These are phyloP conservation scores for Sarotherodon lohbergeri DNA, from an alignment of 2,113 vertebrate genomes.

Conservation along the genomic window DNA sequence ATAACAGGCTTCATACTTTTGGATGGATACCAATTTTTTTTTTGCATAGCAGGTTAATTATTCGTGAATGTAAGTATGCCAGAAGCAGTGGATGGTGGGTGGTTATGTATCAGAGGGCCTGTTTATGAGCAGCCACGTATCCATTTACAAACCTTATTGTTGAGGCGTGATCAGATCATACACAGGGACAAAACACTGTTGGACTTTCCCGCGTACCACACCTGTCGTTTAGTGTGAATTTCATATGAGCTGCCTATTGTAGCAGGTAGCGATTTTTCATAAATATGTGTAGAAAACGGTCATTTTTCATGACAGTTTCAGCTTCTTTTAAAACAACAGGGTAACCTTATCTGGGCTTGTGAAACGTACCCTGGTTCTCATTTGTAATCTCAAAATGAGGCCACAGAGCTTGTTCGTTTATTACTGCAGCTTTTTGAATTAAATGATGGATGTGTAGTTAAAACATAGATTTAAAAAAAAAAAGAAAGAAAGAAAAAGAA, in stretches of 20 bases:
- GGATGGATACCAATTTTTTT: not conserved
- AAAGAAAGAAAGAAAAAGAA: not conserved
- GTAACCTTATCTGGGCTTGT: not conserved
- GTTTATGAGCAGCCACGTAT: not conserved
- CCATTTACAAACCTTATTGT: slow-evolving; percentile 1
- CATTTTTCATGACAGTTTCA: not conserved
- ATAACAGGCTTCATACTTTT: not conserved
- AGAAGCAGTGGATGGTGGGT: not conserved
- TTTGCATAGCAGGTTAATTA: not conserved
- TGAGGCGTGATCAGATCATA: not conserved
- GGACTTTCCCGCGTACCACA: not conserved
- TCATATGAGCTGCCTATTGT: not conserved
- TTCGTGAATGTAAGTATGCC: not conserved
- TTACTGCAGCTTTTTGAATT: not conserved
- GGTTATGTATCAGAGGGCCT: not conserved
- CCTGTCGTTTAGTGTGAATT: not conserved
- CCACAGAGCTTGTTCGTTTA: not conserved
- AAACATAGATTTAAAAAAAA: not conserved
- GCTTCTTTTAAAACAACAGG: not conserved
- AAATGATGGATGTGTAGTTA: not conserved
- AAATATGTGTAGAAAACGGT: not conserved
- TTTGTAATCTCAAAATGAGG: not conserved
- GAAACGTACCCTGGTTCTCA: not conserved
- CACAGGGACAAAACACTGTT: not conserved
- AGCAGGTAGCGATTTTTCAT: not conserved